phyloP scores from a whole-genome alignment of 2,113 vertebrate genomes.

The Lamprotornis superbus region DNA sequence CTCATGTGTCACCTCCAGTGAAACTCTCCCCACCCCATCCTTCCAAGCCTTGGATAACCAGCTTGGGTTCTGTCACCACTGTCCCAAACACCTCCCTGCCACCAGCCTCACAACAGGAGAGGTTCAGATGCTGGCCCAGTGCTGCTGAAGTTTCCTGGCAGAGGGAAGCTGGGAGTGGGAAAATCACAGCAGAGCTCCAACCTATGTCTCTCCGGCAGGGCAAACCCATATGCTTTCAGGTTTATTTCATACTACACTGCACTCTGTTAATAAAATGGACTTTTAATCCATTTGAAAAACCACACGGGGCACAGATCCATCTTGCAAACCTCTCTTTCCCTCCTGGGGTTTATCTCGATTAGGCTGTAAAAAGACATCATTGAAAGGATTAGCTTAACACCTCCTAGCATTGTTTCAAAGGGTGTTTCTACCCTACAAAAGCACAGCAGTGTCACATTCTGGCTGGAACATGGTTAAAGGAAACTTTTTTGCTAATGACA shows the following conservation, averaged over 20 bases:
- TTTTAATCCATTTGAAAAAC: constrained; percentile 59
- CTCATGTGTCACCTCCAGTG: neutral
- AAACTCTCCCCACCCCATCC: neutral
- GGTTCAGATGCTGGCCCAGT: neutral
- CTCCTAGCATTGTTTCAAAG: constrained; percentile 17
- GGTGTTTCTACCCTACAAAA: neutral
- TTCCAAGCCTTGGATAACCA: neutral
- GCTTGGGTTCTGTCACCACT: neutral
- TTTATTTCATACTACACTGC: constrained; percentile 66
- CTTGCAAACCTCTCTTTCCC: constrained; percentile 39
- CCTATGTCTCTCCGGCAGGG: neutral
- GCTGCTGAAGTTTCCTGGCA: neutral
- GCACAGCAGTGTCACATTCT: neutral
- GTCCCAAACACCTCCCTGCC: neutral
- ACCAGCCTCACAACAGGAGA: neutral
- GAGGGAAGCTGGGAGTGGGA: neutral
- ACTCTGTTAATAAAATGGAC: constrained; percentile 62
- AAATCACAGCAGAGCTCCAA: neutral
- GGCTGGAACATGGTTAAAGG: neutral
- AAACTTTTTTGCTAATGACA: neutral
- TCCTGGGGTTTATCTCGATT: constrained; percentile 65
- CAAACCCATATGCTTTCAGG: constrained; percentile 17
- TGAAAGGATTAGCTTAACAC: constrained; percentile 41
- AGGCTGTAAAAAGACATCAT: constrained; percentile 58
- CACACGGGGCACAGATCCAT: constrained; percentile 53